Base-by-base conservation (phyloP, 2,797 vertebrate species). In the Acanthiza pusilla region DNA sequence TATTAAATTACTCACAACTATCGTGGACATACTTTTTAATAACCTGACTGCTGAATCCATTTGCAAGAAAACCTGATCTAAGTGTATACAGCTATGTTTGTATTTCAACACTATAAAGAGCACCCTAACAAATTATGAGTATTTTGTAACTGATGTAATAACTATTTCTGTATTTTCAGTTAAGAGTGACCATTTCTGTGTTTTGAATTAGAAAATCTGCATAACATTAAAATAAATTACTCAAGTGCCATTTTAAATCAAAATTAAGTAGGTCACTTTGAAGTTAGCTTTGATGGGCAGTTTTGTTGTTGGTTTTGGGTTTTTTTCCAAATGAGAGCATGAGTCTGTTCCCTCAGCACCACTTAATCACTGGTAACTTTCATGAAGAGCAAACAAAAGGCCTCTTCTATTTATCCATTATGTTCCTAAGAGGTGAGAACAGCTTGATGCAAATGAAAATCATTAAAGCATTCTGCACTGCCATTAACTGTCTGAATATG, bases 371-470 rank as follows among this genome's bases (percentile, higher is more conserved):
- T 79, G 77, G 88, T 90, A 96, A 96, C 76, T 91, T 94, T 79
- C 88, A 95, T 65, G 91, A 93, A 93, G 80, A 91, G 91, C 76
- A 95, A 96, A 95, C 85, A 95, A 95, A 95, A 94, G 73, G 62
- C 93, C 89, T 94, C 76, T 88, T 92, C 91, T 96, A 93, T 96
- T 96, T 95, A 97, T 84, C 89, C 94, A 96, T 93, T 95, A 86
- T 94, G 93, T 70, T 91, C 73, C 67, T 85, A 96, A 94, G 96
- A 97, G 91, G 95, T 95, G 91, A 94, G 88, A 96, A 97, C 94
- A 96, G 94, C 95, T 95, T 94, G 96, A 94, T 96, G 96, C 89
- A 96, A 96, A 97, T 95, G 88, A 94, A 96, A 96, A 96, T 91
- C 94, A 94, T 95, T 95, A 97, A 94, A 91, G 92, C 88, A 89